Base-by-base conservation (phyloP, 2,888 invertebrate species). In the Agonum fuliginosum region DNA sequence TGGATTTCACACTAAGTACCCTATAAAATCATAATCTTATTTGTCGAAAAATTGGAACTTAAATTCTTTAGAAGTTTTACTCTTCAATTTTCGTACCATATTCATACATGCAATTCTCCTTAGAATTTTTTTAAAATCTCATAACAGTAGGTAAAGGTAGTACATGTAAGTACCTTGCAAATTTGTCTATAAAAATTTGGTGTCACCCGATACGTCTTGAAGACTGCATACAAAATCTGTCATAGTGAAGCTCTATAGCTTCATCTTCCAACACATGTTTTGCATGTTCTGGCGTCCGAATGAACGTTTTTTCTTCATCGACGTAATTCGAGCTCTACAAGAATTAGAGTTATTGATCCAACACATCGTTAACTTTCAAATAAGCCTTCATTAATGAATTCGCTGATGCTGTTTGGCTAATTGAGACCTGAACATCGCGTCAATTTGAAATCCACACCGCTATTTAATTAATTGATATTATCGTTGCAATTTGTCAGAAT, bases 391-490 rank as follows among this genome's bases (percentile, higher is more conserved):
- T 73, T 73, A 73, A 73, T 73, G 73, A 62, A 73, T 73, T 72
- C 54, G 22, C 46, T 27, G 24, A 43, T 70, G 24, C n/a, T n/a
- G 14, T 46, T 46, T 46, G 51, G 51, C 19, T 65, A 74, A 74
- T 74, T 74, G 74, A 74, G 74, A 74, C 22, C 46, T 74, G 65
- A 30, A 22, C 73, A 54, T 17, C 62, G 46, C 65, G 74, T 74
- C 74, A 74, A 74, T 74, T 65, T 20, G 65, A 74, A 65, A 74
- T 74, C 74, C 37, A 46, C 74, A 74, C 62, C 74, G 22, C 62
- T 46, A 46, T 65, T 65, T 65, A 74, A 74, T 74, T 65, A 65
- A 74, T 74, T 74, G 65, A 74, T 74, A 65, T 65, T 65, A 65
- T 65, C 65, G 65, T 17, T 34, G 34, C 34, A 30, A 65, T 65